Evolutionary conservation across 2,113 vertebrate species (phyloP).

Genomic region (Notothenia coriiceps): DNA sequence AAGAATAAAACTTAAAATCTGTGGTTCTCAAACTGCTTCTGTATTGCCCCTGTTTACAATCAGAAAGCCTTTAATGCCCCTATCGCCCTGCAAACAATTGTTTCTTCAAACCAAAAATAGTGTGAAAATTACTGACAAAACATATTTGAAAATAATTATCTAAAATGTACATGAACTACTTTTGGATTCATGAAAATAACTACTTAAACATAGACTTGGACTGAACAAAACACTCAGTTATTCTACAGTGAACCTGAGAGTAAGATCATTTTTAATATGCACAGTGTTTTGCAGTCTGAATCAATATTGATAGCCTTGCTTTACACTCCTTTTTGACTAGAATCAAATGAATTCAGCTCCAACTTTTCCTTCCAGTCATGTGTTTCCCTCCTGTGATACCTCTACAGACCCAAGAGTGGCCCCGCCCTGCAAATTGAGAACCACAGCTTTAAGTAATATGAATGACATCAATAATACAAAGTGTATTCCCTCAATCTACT

Average conservation of each 20-base stretch:
- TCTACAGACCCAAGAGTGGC: neutral
- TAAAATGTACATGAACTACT: neutral
- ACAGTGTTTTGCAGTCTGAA: neutral
- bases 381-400: neutral
- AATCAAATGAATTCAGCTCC: neutral
- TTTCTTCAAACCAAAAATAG: too few species aligned
- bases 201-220: neutral
- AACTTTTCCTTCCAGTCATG: neutral
- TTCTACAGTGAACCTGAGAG: neutral
- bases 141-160: neutral
- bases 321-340: neutral
- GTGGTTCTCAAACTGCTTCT: neutral
- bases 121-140: too few species aligned
- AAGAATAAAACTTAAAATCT: neutral
- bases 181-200: neutral
- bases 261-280: neutral
- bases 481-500: neutral
- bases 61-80: neutral
- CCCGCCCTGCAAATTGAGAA: neutral
- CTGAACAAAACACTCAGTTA: neutral
- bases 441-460: neutral
- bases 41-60: neutral
- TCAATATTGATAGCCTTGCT: neutral
- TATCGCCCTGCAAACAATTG: too few species aligned
- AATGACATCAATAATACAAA: slow-evolving; percentile 1